These are phyloP conservation scores for Microchirus variegatus DNA, from an alignment of 2,797 vertebrate genomes.

Conservation along the genomic window DNA sequence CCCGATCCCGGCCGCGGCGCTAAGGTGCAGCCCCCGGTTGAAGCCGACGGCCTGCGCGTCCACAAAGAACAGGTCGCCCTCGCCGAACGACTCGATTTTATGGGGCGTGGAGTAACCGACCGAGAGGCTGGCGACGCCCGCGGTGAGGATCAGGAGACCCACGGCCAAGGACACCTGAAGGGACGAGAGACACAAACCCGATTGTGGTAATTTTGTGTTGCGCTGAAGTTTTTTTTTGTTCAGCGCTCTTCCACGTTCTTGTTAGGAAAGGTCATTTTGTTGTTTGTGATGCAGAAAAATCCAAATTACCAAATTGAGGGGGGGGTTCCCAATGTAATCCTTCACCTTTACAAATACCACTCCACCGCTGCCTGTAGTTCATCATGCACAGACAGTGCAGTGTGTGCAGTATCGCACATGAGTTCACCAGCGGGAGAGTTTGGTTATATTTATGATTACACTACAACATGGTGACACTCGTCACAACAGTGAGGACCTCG, in stretches of 20 bases:
- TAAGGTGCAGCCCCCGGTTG: constrained; percentile 87
- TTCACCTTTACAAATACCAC: constrained; percentile 58
- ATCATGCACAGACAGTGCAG: constrained; percentile 36
- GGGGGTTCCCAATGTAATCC: constrained; percentile 25
- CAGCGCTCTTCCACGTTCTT: constrained; percentile 15
- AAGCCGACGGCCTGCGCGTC: constrained; percentile 88
- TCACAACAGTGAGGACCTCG: too few relatives aligned
- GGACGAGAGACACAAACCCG: constrained; percentile 15
- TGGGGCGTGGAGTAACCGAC: constrained; percentile 87
- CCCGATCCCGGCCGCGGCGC: constrained; percentile 86
- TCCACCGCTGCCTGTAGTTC: constrained; percentile 36
- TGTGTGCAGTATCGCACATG: constrained; percentile 19
- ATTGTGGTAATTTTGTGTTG: constrained; percentile 6
- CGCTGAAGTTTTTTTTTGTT: constrained; percentile 19
- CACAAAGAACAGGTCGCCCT: constrained; percentile 91
- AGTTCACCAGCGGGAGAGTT: background rate
- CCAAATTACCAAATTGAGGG: constrained; percentile 29
- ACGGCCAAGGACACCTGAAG: constrained; percentile 86
- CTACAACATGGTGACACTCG: constrained; percentile 15
- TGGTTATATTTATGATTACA: constrained; percentile 9
- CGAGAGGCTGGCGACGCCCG: constrained; percentile 84
- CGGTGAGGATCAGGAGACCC: constrained; percentile 84
- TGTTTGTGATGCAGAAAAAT: constrained; percentile 52
- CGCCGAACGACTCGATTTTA: constrained; percentile 92
- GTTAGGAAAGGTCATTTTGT: constrained; percentile 64